Conservation (phyloP, 2,113 vertebrate species). For the Aix galericulata region DNA sequence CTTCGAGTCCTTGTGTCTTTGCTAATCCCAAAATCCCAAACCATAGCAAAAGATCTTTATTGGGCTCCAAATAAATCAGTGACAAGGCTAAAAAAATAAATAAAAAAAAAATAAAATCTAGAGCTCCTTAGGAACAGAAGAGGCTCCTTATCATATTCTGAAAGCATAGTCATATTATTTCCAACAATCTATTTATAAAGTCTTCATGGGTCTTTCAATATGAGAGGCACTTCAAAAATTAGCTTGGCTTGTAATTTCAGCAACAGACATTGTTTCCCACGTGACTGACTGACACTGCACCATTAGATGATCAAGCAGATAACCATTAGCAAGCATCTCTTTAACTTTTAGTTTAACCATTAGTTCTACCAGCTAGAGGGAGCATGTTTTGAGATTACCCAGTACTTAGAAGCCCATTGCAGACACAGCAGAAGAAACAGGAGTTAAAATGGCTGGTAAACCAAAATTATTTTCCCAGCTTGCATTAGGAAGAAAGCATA, state of each 20-base stretch:
- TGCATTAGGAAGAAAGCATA: background rate
- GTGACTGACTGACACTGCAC: background rate
- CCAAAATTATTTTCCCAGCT: background rate
- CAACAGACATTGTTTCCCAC: background rate
- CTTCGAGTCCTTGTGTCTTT: background rate
- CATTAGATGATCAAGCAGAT: background rate
- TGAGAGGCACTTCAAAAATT: constrained; percentile 36
- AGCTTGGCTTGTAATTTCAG: background rate
- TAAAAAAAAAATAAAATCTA: background rate
- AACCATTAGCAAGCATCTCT: background rate
- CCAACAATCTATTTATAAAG: constrained; percentile 56
- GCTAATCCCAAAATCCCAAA: background rate
- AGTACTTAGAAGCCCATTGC: background rate
- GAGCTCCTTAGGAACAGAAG: background rate
- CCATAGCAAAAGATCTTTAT: background rate
- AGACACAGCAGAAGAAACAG: background rate
- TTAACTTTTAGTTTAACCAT: background rate
- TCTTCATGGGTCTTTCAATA: background rate
- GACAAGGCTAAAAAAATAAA: background rate
- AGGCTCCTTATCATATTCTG: background rate
- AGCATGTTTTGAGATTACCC: background rate
- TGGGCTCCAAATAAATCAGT: background rate
- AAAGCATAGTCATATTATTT: constrained; percentile 27
- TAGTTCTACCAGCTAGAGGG: background rate
- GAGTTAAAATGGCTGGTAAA: background rate